These are phyloP conservation scores for Cacatua alba DNA, from an alignment of 2,113 vertebrate species.

Conservation along the genomic window DNA sequence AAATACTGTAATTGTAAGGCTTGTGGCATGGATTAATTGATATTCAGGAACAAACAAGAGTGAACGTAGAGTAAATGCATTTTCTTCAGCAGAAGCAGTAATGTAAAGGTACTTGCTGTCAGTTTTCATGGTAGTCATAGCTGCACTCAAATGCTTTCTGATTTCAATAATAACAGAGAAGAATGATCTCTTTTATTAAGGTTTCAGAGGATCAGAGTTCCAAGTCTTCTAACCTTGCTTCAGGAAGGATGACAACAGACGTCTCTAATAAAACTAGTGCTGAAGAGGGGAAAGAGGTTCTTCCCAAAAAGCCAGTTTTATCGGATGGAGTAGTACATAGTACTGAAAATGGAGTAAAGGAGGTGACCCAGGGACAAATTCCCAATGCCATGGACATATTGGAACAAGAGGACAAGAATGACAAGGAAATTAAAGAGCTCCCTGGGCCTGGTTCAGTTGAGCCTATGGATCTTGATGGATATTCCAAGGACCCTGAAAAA, in stretches of 20 bases:
- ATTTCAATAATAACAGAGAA: neutral
- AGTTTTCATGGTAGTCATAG: neutral
- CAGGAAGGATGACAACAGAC: slow-evolving; percentile 87
- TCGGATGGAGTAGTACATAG: slow-evolving; percentile 72
- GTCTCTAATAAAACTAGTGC: slow-evolving; percentile 83
- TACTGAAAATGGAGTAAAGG: slow-evolving; percentile 77
- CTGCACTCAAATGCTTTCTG: neutral
- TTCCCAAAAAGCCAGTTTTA: slow-evolving; percentile 81
- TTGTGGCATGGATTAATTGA: neutral
- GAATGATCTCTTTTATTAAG: slow-evolving; percentile 29
- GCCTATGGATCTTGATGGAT: slow-evolving; percentile 88
- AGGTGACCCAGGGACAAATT: slow-evolving; percentile 67
- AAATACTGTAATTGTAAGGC: neutral
- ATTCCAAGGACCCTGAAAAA: slow-evolving; percentile 68
- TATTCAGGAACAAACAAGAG: neutral
- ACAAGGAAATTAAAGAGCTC: slow-evolving; percentile 69
- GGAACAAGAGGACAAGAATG: slow-evolving; percentile 70
- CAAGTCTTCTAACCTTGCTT: slow-evolving; percentile 43
- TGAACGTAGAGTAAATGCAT: neutral
- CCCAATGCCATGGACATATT: slow-evolving; percentile 69
- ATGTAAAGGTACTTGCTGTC: neutral
- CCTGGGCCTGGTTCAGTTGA: slow-evolving; percentile 74
- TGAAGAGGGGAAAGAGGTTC: slow-evolving; percentile 85
- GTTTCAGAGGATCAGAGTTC: slow-evolving; percentile 67
- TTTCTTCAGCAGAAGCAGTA: neutral